These are phyloP conservation scores for Guaruba guarouba DNA, from an alignment of 2,113 vertebrate genomes.

Conservation along the genomic window DNA sequence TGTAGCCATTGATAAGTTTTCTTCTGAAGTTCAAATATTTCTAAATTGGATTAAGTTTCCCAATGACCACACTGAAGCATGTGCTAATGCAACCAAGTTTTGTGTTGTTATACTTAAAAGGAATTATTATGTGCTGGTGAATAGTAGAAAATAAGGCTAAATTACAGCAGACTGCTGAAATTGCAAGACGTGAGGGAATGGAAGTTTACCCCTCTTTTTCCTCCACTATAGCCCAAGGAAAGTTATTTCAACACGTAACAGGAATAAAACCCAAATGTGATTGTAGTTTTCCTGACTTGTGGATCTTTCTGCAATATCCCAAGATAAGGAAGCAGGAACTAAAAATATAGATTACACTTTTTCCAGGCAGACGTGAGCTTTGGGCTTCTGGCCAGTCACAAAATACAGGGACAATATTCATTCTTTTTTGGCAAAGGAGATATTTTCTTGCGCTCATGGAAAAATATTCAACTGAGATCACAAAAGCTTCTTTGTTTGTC, in stretches of 20 bases:
- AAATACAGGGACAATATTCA: slow-evolving; percentile 55
- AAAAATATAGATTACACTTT: slow-evolving; percentile 30
- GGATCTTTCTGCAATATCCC: neutral
- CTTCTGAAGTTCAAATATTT: neutral
- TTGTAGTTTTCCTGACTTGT: neutral
- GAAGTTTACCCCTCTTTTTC: neutral
- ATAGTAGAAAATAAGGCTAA: neutral
- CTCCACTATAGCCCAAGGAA: neutral
- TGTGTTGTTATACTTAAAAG: neutral
- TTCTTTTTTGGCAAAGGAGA: slow-evolving; percentile 49
- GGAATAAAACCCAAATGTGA: neutral
- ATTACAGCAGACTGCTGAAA: neutral
- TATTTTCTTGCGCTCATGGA: slow-evolving; percentile 64
- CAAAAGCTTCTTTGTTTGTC: slow-evolving; percentile 64
- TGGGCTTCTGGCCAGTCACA: slow-evolving; percentile 46
- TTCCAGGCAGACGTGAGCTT: neutral
- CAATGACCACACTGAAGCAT: neutral
- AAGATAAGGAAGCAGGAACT: slow-evolving; percentile 3
- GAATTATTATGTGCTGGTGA: neutral
- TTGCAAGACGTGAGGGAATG: neutral
- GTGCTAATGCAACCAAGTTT: neutral
- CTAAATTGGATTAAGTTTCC: neutral
- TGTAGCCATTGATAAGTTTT: neutral
- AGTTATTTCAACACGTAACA: neutral
- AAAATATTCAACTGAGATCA: slow-evolving; percentile 58